A percentile compares a stretch with the other conserved stretches of the same genome.
Conservation (phyloP, 1,140 invertebrate genomes). For the Brachystomella parvula region DNA sequence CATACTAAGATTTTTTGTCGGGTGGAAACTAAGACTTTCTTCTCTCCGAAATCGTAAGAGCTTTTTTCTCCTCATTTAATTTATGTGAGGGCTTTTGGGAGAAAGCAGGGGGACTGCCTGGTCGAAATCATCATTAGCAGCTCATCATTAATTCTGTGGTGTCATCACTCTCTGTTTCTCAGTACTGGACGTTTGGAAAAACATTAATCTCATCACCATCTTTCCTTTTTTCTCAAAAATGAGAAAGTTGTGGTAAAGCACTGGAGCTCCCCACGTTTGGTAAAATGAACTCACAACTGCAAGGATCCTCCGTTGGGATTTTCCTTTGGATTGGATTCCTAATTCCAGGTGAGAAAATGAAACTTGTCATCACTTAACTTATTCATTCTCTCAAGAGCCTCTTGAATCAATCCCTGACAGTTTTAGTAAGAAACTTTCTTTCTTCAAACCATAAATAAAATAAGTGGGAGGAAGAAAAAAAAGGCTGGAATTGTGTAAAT, state of each 20-base stretch:
- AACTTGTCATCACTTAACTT: too few species aligned
- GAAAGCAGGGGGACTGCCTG: neutral
- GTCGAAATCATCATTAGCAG: neutral
- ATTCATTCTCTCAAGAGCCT: neutral
- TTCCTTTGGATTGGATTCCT: constrained; percentile 19
- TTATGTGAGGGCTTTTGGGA: constrained; percentile 5
- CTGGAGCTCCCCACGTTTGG: neutral
- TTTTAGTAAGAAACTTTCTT: too few species aligned
- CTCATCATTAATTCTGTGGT: neutral
- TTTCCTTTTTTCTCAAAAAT: neutral
- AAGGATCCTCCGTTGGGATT: neutral
- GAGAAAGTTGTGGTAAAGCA: neutral
- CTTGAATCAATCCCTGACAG: too few species aligned
- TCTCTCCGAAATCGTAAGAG: neutral
- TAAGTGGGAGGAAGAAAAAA: too few species aligned
- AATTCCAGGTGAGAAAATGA: constrained; percentile 23
- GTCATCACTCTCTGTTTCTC: neutral
- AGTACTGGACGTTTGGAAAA: neutral
- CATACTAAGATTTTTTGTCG: neutral
- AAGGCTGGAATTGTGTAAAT: too few species aligned
- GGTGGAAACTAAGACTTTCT: neutral
- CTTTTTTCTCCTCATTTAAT: constrained; percentile 21
- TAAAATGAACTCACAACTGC: neutral
- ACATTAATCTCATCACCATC: neutral
- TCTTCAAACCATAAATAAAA: too few species aligned